phyloP scores from a whole-genome alignment of 2,888 invertebrate genomes.

The Ecdyonurus torrentis region DNA sequence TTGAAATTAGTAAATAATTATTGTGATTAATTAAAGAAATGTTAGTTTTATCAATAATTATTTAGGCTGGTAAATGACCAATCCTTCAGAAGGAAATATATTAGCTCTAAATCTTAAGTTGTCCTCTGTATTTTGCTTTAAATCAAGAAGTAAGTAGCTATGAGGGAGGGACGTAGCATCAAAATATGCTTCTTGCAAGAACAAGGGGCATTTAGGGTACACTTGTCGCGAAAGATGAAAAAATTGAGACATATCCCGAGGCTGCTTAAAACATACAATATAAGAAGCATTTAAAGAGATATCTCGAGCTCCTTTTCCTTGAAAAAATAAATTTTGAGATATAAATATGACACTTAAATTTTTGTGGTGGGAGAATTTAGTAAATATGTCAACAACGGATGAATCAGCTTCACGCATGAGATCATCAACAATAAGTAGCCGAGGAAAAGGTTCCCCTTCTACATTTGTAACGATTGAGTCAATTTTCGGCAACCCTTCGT shows the following conservation, averaged over 20 bases:
- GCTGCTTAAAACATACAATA: conserved; percentile 13
- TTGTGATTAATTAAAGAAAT: too few relatives aligned
- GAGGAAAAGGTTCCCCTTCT: neutral
- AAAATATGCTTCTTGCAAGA: conserved; percentile 13
- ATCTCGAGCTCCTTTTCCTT: conserved; percentile 6
- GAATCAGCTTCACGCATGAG: neutral
- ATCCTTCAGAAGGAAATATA: neutral
- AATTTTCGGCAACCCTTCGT: neutral
- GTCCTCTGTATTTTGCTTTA: neutral
- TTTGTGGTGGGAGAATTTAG: neutral
- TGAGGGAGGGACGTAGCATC: conserved; percentile 11
- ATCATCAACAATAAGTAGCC: neutral
- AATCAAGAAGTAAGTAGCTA: conserved; percentile 8
- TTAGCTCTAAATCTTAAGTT: neutral
- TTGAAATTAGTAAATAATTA: too few relatives aligned
- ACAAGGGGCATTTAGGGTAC: conserved; percentile 12
- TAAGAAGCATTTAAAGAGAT: conserved; percentile 12
- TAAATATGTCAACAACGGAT: neutral
- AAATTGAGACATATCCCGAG: conserved; percentile 12
- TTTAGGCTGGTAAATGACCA: neutral
- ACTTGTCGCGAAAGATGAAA: conserved; percentile 11
- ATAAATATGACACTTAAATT: neutral
- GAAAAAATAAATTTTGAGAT: neutral
- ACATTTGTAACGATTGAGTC: neutral
- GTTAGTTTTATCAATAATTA: neutral